Base-by-base conservation (phyloP, 2,113 vertebrate species). In the Charina bottae region DNA sequence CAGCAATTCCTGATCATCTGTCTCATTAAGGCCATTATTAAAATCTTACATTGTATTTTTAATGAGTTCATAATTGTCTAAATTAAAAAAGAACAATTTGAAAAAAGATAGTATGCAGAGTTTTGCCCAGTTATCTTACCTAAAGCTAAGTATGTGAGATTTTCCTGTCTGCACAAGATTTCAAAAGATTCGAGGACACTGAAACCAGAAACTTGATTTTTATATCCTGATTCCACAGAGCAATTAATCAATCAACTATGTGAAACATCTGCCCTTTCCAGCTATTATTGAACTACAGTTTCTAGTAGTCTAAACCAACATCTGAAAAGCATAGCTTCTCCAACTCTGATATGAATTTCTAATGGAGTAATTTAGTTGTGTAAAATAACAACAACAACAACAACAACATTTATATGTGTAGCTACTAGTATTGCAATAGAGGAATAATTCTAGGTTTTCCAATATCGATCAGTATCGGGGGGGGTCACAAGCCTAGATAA, bases 121-220 rank as follows among this genome's bases (percentile, higher is more conserved):
- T 64, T 54, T 91, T 54, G 49, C 28, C 49, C 58, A 54, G 42
- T 13, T 54, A 11, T 54, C 9, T n/a, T 26, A 62, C 78, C 42
- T 62, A 60, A 85, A 85, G 78, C 42, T 62, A 90, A 90, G 56
- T 26, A 60, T 90, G 7, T 90, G 83, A 53, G 24, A 53, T 53
- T 85, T 90, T 49, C 90, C 26, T 62, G 83, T 62, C 58, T 90
- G 58, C 58, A 53, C 42, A 85, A 53, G 37, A 49, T 15, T 85
- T 90, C n/a, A 58, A 24, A 55, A 53, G 54, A 15, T 90, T 37
- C 2, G 55, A 56, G 17, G n/a, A 24, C 49, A 89, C 6, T 49
- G 85, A 58, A 37, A 56, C 23, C 24, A 88, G 62, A 46, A 24
- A 13, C 42, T 62, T 42, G 33, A 28, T 15, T 56, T 83, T 83